phyloP scores from a whole-genome alignment of 1,140 invertebrate genomes.

The Agraylea sexmaculata region DNA sequence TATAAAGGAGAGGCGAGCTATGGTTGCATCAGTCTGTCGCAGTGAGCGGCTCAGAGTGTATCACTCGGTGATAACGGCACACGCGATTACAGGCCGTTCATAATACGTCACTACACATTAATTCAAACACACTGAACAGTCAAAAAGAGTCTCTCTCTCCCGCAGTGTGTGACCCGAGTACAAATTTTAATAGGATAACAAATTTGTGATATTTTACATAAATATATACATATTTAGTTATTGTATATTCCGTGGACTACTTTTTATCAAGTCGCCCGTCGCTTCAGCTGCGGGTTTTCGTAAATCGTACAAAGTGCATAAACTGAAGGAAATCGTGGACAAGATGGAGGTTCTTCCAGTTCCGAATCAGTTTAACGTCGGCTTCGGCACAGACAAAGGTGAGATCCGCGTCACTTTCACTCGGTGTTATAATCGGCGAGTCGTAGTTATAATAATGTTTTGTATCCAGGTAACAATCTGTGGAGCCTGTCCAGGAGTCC shows the following conservation, averaged over 20 bases:
- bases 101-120: background rate
- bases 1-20: slow-evolving; percentile 10
- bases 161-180: slow-evolving; percentile 35
- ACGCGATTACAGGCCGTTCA: slow-evolving; percentile 2
- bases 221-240: slow-evolving; percentile 2
- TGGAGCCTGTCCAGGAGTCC: slow-evolving; percentile 14
- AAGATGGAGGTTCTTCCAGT: slow-evolving; percentile 43
- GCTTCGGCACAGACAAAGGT: slow-evolving; percentile 43
- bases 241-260: background rate
- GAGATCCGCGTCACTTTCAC: slow-evolving; percentile 19
- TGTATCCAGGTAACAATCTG: slow-evolving; percentile 7
- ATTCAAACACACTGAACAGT: slow-evolving; percentile 1
- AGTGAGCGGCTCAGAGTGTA: slow-evolving; percentile 5
- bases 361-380: slow-evolving; percentile 40
- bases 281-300: slow-evolving; percentile 31
- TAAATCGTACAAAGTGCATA: slow-evolving; percentile 39
- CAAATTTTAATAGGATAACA: slow-evolving; percentile 33
- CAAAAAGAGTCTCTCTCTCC: slow-evolving; percentile 10
- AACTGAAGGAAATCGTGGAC: slow-evolving; percentile 42
- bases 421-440: background rate
- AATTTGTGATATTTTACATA: slow-evolving; percentile 39
- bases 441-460: background rate
- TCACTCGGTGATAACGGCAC: background rate
- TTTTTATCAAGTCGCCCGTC: slow-evolving; percentile 29
- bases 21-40: slow-evolving; percentile 19